phyloP scores from a whole-genome alignment of 2,113 vertebrate genomes.

The Hylia prasina region DNA sequence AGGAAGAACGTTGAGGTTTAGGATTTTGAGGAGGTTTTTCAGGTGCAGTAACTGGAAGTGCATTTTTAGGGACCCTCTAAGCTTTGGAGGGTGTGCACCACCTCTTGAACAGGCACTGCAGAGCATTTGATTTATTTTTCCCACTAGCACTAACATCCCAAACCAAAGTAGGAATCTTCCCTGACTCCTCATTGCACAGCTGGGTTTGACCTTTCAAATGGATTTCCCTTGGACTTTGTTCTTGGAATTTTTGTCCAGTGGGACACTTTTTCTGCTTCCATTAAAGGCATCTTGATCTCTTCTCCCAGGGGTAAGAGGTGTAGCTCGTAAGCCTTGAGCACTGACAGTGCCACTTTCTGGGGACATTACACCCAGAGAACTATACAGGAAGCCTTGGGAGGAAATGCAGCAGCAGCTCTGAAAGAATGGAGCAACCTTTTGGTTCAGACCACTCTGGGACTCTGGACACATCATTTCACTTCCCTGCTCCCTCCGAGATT shows the following conservation, averaged over 20 bases:
- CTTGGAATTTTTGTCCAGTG: neutral
- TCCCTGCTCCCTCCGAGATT: neutral
- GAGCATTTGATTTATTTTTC: no score
- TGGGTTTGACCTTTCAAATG: neutral
- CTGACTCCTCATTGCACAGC: neutral
- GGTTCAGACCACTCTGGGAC: neutral
- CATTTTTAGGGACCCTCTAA: neutral
- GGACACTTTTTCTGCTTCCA: neutral
- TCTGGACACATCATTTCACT: neutral
- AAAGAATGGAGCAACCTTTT: neutral
- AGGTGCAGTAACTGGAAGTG: neutral
- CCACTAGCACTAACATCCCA: neutral
- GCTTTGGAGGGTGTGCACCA: neutral
- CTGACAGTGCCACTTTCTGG: neutral
- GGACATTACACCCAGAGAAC: neutral
- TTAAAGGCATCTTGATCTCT: neutral
- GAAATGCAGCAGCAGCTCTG: neutral
- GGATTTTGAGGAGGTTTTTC: neutral
- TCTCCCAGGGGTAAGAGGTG: neutral
- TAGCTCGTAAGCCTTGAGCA: neutral
- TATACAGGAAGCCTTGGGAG: neutral
- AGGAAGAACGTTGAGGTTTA: fast-evolving
- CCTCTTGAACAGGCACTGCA: neutral
- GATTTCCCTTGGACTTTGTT: neutral
- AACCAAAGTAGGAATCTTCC: neutral